Conservation (phyloP, 2,888 invertebrate species). For the Heliothis peltigera region DNA sequence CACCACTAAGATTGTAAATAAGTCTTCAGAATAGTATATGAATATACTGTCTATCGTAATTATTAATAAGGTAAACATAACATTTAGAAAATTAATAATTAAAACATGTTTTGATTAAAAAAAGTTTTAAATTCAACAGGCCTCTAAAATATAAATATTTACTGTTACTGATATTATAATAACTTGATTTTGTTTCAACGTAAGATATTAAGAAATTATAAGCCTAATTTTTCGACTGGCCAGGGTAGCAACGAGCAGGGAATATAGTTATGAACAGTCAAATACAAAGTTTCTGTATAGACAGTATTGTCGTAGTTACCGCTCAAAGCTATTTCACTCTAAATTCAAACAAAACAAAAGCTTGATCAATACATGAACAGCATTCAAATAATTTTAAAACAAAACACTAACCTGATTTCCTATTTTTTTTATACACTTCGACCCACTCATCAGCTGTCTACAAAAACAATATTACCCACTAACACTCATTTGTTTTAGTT, state of each 20-base stretch:
- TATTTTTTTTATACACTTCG: conserved; percentile 59
- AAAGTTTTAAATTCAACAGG: background rate
- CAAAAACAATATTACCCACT: conserved; percentile 31
- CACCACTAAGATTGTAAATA: too few species aligned
- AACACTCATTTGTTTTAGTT: conserved; percentile 38
- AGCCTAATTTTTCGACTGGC: conserved; percentile 1
- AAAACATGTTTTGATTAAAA: background rate
- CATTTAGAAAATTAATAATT: background rate
- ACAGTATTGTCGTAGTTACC: background rate
- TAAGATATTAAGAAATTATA: conserved; percentile 29
- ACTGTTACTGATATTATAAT: too few species aligned
- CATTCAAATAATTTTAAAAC: conserved; percentile 25
- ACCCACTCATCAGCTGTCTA: conserved; percentile 57
- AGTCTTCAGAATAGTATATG: too few species aligned
- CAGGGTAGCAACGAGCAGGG: conserved; percentile 15
- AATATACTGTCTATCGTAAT: too few species aligned
- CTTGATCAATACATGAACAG: conserved; percentile 17
- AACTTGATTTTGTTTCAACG: conserved; percentile 3
- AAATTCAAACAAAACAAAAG: background rate
- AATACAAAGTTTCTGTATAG: background rate
- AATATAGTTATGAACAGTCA: background rate
- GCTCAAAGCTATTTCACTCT: background rate
- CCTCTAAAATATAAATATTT: background rate
- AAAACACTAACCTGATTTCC: conserved; percentile 72
- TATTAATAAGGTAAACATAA: too few species aligned